A percentile compares a stretch with the other conserved stretches of the same genome.
Conservation (phyloP, 2,113 vertebrate genomes). For the Dicentrarchus labrax region DNA sequence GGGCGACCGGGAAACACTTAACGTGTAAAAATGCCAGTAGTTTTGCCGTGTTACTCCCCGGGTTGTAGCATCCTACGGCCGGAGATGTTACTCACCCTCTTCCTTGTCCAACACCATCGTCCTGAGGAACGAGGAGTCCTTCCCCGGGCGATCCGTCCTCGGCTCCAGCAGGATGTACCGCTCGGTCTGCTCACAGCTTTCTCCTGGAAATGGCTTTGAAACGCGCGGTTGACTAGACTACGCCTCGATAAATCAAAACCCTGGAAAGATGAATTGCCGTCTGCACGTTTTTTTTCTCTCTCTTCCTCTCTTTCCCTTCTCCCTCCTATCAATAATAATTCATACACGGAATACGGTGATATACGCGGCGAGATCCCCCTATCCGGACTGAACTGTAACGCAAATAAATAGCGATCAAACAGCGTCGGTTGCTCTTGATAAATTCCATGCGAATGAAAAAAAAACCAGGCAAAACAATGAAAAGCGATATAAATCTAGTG, state of each 20-base stretch:
- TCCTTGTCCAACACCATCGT: conserved; percentile 99
- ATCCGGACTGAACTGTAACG: conserved; percentile 71
- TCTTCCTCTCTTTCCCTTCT: neutral
- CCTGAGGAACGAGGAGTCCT: conserved; percentile 90
- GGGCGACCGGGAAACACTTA: conserved; percentile 21
- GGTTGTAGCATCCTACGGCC: conserved; percentile 38
- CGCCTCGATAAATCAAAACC: conserved; percentile 72
- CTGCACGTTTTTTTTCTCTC: conserved; percentile 58
- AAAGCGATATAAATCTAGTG: conserved; percentile 72
- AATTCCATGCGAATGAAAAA: conserved; percentile 82
- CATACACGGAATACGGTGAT: conserved; percentile 57
- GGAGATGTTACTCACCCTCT: conserved; percentile 91
- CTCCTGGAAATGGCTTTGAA: conserved; percentile 78
- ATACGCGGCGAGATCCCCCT: conserved; percentile 69
- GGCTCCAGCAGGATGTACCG: conserved; percentile 88
- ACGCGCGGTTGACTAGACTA: conserved; percentile 77
- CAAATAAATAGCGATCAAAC: conserved; percentile 76
- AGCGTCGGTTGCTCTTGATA: conserved; percentile 72
- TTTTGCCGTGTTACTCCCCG: conserved; percentile 42
- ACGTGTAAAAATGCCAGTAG: conserved; percentile 55
- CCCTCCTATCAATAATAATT: conserved; percentile 73
- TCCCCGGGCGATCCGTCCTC: conserved; percentile 91
- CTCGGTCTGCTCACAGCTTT: conserved; percentile 67
- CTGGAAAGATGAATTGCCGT: conserved; percentile 72
- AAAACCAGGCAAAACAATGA: conserved; percentile 58